These are phyloP conservation scores for Sardina pilchardus DNA, from an alignment of 2,113 vertebrate species.

Conservation along the genomic window DNA sequence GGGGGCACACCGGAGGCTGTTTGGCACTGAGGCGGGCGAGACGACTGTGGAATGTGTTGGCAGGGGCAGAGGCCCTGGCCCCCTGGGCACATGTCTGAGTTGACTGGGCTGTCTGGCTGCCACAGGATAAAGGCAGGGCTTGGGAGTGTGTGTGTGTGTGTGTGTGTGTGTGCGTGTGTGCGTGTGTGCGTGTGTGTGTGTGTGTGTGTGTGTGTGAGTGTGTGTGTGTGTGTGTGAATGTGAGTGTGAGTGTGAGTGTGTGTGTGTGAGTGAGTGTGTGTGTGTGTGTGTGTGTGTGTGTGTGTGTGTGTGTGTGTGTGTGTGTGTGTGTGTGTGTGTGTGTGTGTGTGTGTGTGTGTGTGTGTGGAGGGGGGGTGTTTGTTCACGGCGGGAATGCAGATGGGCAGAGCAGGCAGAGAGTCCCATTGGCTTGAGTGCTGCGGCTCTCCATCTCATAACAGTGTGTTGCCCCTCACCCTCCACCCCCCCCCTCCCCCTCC, in stretches of 20 bases:
- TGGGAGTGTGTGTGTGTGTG: not conserved
- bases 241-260: too few species aligned
- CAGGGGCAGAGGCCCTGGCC: constrained; percentile 41
- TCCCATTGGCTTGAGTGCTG: not conserved
- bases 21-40: constrained; percentile 50
- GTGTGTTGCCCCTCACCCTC: not conserved
- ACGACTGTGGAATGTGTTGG: constrained; percentile 52
- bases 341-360: not conserved
- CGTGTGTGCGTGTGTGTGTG: not conserved
- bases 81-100: constrained; percentile 54
- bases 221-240: not conserved
- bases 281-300: too few species aligned
- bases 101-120: constrained; percentile 11
- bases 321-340: not conserved
- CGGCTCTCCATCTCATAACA: not conserved
- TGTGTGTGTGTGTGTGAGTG: not conserved
- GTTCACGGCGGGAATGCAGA: not conserved
- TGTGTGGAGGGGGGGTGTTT: not conserved
- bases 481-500: not conserved
- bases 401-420: not conserved
- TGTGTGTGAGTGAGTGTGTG: not conserved
- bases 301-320: not conserved
- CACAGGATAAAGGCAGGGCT: not conserved
- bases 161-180: not conserved
- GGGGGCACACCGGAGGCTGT: constrained; percentile 27